phyloP scores from a whole-genome alignment of 2,113 vertebrate species.

The Phalacrocorax pelagicus region DNA sequence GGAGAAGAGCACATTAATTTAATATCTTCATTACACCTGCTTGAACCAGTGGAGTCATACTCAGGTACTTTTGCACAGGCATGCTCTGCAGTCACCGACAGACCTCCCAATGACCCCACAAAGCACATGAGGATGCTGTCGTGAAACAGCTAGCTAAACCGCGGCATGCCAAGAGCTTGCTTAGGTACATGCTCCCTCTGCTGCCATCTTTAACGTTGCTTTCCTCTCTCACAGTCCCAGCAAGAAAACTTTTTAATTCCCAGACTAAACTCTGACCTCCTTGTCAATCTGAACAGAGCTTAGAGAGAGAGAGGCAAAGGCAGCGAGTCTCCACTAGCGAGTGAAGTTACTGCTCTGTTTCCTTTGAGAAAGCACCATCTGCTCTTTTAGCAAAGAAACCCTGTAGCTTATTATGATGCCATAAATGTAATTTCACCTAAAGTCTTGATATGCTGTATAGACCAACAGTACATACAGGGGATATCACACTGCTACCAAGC shows the following conservation, averaged over 20 bases:
- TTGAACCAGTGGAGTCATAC: neutral
- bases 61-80: neutral
- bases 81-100: neutral
- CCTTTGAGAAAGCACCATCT: neutral
- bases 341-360: neutral
- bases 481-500: neutral
- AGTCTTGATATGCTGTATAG: neutral
- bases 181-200: neutral
- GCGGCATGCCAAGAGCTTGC: neutral
- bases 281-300: neutral
- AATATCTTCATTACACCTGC: neutral
- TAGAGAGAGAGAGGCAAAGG: rapidly evolving
- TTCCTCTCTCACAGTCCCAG: neutral
- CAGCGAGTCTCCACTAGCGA: rapidly evolving
- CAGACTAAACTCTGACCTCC: neutral
- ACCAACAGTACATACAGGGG: neutral
- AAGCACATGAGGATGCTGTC: rapidly evolving
- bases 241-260: neutral
- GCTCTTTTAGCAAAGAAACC: neutral
- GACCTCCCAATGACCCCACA: neutral
- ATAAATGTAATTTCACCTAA: neutral
- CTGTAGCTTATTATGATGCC: neutral
- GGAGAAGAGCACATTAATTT: neutral
- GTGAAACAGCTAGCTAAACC: neutral
- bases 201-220: neutral